Evolutionary conservation across 1,140 invertebrate genomes (phyloP).

Genomic region (Pachyrhynchus sulphureomaculatus): DNA sequence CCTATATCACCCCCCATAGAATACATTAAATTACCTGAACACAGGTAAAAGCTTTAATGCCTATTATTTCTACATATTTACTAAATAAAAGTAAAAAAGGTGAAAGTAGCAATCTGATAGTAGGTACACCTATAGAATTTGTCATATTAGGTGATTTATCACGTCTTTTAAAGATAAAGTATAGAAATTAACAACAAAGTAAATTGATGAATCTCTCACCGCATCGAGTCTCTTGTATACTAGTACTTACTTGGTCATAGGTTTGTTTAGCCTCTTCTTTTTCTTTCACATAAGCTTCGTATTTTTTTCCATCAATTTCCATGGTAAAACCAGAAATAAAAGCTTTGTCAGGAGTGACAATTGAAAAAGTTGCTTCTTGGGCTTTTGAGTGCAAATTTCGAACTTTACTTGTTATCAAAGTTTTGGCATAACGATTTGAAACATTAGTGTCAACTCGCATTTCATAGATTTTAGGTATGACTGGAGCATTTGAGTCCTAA

Average conservation of each 20-base stretch:
- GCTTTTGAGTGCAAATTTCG: conserved; percentile 58
- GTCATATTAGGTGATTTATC: too few relatives aligned
- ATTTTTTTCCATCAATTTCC: conserved; percentile 58
- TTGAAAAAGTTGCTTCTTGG: conserved; percentile 61
- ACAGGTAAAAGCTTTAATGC: too few relatives aligned
- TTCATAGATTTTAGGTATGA: conserved; percentile 49
- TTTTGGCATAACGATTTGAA: conserved; percentile 61
- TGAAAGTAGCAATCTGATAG: too few relatives aligned
- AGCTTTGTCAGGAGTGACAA: conserved; percentile 64
- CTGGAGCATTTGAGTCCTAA: not conserved
- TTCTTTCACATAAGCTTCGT: conserved; percentile 60
- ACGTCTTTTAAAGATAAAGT: too few relatives aligned
- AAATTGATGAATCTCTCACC: too few relatives aligned
- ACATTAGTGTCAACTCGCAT: conserved; percentile 61
- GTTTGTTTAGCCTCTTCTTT: conserved; percentile 66
- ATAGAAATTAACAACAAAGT: too few relatives aligned
- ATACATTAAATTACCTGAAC: too few relatives aligned
- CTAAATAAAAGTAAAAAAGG: too few relatives aligned
- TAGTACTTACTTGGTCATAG: conserved; percentile 60
- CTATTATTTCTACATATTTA: too few relatives aligned
- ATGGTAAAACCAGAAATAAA: conserved; percentile 66
- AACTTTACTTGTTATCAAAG: conserved; percentile 59
- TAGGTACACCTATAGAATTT: too few relatives aligned
- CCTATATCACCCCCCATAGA: too few relatives aligned
- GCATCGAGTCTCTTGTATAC: too few relatives aligned